A percentile compares a stretch with the other conserved stretches of the same genome.
These are phyloP conservation scores for Oreotragus oreotragus DNA, from an alignment of 2,113 vertebrate species.

Conservation along the genomic window DNA sequence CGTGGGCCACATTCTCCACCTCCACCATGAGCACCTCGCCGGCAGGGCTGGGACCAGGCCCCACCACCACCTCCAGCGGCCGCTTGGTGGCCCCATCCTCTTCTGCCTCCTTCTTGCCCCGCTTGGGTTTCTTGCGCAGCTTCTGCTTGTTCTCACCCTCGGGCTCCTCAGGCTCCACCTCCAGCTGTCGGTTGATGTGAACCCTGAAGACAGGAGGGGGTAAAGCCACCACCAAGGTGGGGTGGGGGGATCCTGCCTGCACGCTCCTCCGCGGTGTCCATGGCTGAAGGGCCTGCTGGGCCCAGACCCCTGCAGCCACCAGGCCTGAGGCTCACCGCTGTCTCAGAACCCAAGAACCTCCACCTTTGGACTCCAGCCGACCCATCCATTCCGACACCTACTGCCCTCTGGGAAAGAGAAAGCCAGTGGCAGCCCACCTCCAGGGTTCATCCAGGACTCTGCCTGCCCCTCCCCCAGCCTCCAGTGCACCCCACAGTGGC, in stretches of 20 bases:
- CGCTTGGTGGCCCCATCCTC: conserved; percentile 66
- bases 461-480: not conserved
- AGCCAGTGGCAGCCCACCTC: fast-evolving
- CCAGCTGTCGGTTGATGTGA: conserved; percentile 88
- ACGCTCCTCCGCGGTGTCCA: fast-evolving
- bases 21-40: conserved; percentile 94
- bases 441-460: not conserved
- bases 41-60: conserved; percentile 50
- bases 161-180: conserved; percentile 87
- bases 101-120: conserved; percentile 79
- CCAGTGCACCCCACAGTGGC: not conserved
- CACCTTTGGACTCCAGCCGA: fast-evolving
- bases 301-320: not conserved
- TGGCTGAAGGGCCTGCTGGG: not conserved
- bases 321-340: not conserved
- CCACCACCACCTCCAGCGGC: conserved; percentile 76
- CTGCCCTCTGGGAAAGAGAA: not conserved
- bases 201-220: conserved; percentile 80
- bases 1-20: conserved; percentile 94
- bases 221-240: not conserved
- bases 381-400: fast-evolving
- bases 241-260: not conserved
- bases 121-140: conserved; percentile 82
- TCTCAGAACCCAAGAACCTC: not conserved
- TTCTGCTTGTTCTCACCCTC: conserved; percentile 81